Evolutionary conservation across 2,797 vertebrate genomes (phyloP).

Genomic region (Squalus acanthias): DNA sequence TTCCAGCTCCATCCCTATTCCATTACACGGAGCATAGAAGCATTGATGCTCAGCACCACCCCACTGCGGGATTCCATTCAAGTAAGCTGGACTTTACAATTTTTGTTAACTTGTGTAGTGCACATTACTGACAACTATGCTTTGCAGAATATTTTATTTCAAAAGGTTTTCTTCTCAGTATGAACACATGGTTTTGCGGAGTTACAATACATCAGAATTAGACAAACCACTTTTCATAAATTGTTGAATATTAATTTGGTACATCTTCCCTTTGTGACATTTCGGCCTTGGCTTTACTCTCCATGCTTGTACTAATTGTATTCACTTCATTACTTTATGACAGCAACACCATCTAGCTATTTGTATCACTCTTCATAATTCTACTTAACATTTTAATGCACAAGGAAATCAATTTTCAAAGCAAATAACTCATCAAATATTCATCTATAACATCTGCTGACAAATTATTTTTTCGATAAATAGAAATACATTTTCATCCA

Average conservation of each 20-base stretch:
- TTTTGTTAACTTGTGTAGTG: background rate
- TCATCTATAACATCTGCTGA: background rate
- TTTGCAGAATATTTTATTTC: background rate
- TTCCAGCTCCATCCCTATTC: background rate
- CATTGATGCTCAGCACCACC: background rate
- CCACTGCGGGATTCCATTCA: background rate
- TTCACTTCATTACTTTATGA: background rate
- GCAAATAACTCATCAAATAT: background rate
- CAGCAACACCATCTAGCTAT: background rate
- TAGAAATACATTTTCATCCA: background rate
- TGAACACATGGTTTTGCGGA: background rate
- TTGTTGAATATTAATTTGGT: background rate
- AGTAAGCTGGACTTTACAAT: background rate
- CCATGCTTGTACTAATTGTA: background rate
- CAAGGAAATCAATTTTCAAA: background rate
- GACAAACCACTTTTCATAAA: background rate
- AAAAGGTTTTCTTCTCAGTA: background rate
- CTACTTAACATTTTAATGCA: background rate
- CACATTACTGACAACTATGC: background rate
- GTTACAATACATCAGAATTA: background rate
- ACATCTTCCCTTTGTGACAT: background rate
- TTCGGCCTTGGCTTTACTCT: background rate
- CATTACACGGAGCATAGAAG: background rate
- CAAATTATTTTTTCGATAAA: background rate
- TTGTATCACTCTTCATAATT: background rate